phyloP scores from a whole-genome alignment of 2,888 invertebrate genomes.

The Drosophila atroscutellata region DNA sequence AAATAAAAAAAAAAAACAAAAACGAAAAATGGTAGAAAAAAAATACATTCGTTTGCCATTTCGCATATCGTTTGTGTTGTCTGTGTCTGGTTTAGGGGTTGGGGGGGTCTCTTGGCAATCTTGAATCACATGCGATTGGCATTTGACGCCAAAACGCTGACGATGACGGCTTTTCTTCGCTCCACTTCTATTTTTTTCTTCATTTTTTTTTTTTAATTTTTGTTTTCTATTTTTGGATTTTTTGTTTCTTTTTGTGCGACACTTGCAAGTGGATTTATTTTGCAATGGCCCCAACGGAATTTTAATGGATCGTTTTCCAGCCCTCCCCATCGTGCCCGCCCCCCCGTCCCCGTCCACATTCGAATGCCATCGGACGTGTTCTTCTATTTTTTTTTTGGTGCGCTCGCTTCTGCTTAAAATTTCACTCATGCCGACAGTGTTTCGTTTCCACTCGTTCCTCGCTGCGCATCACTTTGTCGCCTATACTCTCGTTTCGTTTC shows the following conservation, averaged over 20 bases:
- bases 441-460: conserved; percentile 29
- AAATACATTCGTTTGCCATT: conserved; percentile 80
- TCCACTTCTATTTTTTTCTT: conserved; percentile 21
- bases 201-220: conserved; percentile 19
- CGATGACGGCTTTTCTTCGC: conserved; percentile 67
- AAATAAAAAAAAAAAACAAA: not conserved
- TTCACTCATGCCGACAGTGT: conserved; percentile 62
- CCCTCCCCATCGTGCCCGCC: not conserved
- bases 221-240: conserved; percentile 19
- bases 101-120: conserved; percentile 22
- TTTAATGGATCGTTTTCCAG: conserved; percentile 67
- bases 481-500: conserved; percentile 1
- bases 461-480: not conserved
- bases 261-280: conserved; percentile 80
- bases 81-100: not conserved
- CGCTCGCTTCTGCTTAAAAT: conserved; percentile 68
- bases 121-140: conserved; percentile 79
- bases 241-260: conserved; percentile 48
- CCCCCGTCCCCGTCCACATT: not conserved
- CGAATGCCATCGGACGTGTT: conserved; percentile 56
- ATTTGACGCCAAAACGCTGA: conserved; percentile 78
- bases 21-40: conserved; percentile 18
- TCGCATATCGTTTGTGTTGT: conserved; percentile 57
- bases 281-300: conserved; percentile 78
- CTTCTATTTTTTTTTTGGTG: conserved; percentile 40